These are phyloP conservation scores for Odontamblyopus lacepedii DNA, from an alignment of 2,797 vertebrate species.

Conservation along the genomic window DNA sequence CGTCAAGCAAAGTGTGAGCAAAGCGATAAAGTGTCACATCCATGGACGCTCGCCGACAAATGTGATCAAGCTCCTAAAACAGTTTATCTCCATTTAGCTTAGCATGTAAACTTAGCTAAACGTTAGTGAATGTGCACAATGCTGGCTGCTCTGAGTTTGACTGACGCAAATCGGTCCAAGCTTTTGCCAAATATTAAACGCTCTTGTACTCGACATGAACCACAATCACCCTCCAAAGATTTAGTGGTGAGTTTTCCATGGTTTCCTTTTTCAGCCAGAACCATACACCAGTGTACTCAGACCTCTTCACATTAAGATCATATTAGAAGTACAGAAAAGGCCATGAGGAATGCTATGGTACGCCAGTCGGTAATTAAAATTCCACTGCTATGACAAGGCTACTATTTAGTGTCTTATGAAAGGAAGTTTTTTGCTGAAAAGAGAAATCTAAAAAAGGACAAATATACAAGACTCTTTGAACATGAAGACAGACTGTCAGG, in stretches of 20 bases:
- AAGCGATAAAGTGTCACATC: no score
- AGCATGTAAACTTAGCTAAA: constrained; percentile 8
- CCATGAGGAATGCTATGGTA: constrained; percentile 57
- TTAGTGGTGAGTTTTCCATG: constrained; percentile 44
- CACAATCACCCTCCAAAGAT: constrained; percentile 36
- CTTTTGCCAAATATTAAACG: constrained; percentile 34
- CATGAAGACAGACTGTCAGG: not conserved
- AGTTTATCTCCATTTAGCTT: not conserved
- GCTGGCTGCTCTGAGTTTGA: not conserved
- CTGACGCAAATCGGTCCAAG: constrained; percentile 12
- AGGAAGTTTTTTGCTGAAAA: constrained; percentile 44
- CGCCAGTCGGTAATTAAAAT: constrained; percentile 68
- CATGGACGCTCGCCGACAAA: no score
- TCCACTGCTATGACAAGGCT: constrained; percentile 63
- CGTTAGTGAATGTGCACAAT: constrained; percentile 19
- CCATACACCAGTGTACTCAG: constrained; percentile 47
- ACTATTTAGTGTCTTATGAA: constrained; percentile 66
- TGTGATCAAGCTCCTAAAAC: no score
- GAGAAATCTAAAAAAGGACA: constrained; percentile 31
- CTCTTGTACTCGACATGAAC: constrained; percentile 41
- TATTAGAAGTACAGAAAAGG: constrained; percentile 57
- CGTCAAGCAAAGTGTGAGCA: no score
- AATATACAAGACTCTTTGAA: constrained; percentile 31
- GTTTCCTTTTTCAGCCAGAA: constrained; percentile 41
- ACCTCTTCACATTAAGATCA: constrained; percentile 52